Conservation (phyloP, 2,797 vertebrate species). For the Brotula barbata region DNA sequence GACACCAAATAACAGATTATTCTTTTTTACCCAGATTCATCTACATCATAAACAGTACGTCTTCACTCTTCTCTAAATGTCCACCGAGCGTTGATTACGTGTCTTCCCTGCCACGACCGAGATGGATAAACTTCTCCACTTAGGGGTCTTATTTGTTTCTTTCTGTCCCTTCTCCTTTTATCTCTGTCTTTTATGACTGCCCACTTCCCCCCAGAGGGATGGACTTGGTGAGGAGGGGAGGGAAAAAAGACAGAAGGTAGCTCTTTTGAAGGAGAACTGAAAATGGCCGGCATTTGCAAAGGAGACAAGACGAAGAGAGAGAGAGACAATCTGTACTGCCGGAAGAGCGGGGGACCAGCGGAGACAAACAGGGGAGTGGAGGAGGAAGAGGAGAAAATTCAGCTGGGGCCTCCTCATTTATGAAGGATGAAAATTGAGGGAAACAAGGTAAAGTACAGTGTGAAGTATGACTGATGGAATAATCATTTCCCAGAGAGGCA, state of each 20-base stretch:
- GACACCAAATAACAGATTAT: too few species aligned
- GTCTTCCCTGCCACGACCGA: constrained; percentile 59
- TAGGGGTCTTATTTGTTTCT: constrained; percentile 81
- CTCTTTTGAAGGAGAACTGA: constrained; percentile 79
- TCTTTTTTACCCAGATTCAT: constrained; percentile 44
- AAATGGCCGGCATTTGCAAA: constrained; percentile 75
- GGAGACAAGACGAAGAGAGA: constrained; percentile 78
- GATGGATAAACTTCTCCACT: constrained; percentile 78
- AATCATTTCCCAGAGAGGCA: constrained; percentile 48
- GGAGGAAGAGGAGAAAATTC: constrained; percentile 34
- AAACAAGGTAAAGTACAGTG: constrained; percentile 44
- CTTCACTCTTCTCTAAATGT: constrained; percentile 44
- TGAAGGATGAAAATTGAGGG: constrained; percentile 62
- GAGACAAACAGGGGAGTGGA: constrained; percentile 21
- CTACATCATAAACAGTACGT: too few species aligned
- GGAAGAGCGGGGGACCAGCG: constrained; percentile 57
- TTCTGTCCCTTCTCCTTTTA: constrained; percentile 78
- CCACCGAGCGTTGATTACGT: constrained; percentile 58
- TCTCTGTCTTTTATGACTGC: constrained; percentile 81
- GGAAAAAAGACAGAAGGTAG: constrained; percentile 50
- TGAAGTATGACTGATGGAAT: constrained; percentile 57
- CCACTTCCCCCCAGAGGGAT: constrained; percentile 75
- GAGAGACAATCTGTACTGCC: constrained; percentile 77
- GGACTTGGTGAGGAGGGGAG: constrained; percentile 37
- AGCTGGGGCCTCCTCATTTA: constrained; percentile 32